Base-by-base conservation (phyloP, 2,888 invertebrate species). In the Caenorhabditis afra region DNA sequence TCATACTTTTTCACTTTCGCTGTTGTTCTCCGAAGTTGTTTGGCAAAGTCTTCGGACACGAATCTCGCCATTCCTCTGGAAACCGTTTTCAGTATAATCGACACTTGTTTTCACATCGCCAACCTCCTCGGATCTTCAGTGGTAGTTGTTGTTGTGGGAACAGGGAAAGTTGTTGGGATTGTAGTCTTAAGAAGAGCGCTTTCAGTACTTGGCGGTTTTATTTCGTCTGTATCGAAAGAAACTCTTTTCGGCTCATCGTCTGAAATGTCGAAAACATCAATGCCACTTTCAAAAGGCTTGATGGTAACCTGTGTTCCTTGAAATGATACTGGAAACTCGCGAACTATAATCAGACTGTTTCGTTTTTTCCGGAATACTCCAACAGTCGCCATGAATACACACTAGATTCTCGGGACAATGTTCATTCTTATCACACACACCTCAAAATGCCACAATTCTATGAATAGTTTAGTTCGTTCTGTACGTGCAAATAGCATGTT, bases 331-430 rank as follows among this genome's bases (percentile, higher is more conserved):
- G 10, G 29, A 29, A 29, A 29, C 29, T 29, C 29, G 29, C 3
- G 29, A 29, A 29, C 29, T 29, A 29, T n/a, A n/a, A n/a, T 59
- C 49, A 1, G 53, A 2, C 66, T 39, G 53, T 35, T 53, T n/a
- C 3, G 62, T 52, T 59, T 77, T 77, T 11, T 81, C 80, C 1
- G 81, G 81, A 20, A 83, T 23, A 66, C 57, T 70, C 83, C 83
- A 83, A 64, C 83, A 83, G 61, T 83, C 83, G 10, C 83, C 83
- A 41, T 77, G 53, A 44, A 83, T 79, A 65, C 81, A 83, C 1
- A 78, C 70, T 50, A 81, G 49, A 35, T 73, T 75, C 20, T 71
- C 66, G 12, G 82, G 82, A 44, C 82, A 82, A 10, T 81, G 75
- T 44, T 81, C 78, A 45, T 67, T 66, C 49, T 64, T 67, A 65